Base-by-base conservation (phyloP, 1,140 invertebrate species). In the Drosophila pachea region DNA sequence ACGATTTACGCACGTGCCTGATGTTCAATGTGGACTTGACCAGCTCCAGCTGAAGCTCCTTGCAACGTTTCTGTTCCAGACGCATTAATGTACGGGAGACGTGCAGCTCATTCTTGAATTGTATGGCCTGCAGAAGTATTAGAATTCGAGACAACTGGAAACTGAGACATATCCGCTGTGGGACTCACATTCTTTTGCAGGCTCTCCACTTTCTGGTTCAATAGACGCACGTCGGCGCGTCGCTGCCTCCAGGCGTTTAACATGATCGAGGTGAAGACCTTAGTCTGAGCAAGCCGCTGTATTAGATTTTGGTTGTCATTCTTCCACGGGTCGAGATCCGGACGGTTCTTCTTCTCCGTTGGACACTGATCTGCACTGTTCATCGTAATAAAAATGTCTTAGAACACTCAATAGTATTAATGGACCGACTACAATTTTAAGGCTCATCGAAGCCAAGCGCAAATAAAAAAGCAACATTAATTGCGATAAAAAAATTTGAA, bases 181-280 rank as follows among this genome's bases (percentile, higher is more conserved):
- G 22, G 22, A 73, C 76, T 72, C 36, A 89, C 87, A 2, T 42
- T 53, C 11, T 12, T 47, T 36, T 78, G 45, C 0, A 89, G 65
- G 0, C 33, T 11, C 5, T 74, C 43, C 1, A 87, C 52, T 0
- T 50, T 40, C n/a, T 72, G 5, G 16, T 72, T 61, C n/a, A 89
- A 42, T 4, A 59, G 14, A 0, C 42, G 72, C 1, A 86, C 73
- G 14, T 89, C 76, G 12, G 70, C 68, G 0, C 81, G 69, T 7
- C 87, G 8, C 5, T 68, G 68, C 0, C 87, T 81, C 87, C 87
- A 89, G 5, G 74, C 68, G 32, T 78, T 54, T 16, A 89, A 38
- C 74, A 89, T 74, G 9, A 88, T 52, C 9, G 58, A 65, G 3
- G 78, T 68, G 6, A 89, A 78, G 12, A 86, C 50, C 42, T 43